Conservation (phyloP, 2,113 vertebrate genomes). For the Pavo muticus region DNA sequence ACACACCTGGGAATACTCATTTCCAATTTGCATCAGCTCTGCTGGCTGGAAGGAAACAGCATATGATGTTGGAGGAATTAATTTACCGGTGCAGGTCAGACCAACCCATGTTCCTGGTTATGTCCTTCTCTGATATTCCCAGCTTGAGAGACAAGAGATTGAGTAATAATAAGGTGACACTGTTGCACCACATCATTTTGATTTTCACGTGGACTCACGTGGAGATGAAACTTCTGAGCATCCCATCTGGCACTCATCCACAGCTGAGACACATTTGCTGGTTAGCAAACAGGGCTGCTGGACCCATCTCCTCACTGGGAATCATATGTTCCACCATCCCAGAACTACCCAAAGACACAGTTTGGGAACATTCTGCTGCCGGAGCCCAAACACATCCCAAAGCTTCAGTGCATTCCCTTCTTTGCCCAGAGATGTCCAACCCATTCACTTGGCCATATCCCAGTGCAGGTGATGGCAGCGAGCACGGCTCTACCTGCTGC, state of each 20-base stretch:
- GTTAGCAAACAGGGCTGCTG: not conserved
- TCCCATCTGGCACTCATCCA: not conserved
- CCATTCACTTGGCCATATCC: not conserved
- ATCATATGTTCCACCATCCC: not conserved
- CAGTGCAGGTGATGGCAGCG: fast-evolving
- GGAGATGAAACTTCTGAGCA: not conserved
- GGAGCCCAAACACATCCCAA: not conserved
- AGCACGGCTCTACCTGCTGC: not conserved
- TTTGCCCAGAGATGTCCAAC: not conserved
- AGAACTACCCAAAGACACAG: not conserved
- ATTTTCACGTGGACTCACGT: not conserved
- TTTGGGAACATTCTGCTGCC: not conserved
- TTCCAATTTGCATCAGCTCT: not conserved
- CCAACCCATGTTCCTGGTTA: not conserved
- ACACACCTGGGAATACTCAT: fast-evolving
- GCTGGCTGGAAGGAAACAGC: not conserved
- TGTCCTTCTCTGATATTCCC: not conserved
- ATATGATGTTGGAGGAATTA: fast-evolving
- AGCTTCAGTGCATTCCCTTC: fast-evolving
- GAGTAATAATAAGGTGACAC: not conserved
- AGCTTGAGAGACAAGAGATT: not conserved
- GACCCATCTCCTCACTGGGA: fast-evolving
- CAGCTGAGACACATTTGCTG: not conserved
- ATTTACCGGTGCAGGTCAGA: not conserved
- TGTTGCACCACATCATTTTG: not conserved